Base-by-base conservation (phyloP, 2,797 vertebrate species). In the Phylloscopus collybita region DNA sequence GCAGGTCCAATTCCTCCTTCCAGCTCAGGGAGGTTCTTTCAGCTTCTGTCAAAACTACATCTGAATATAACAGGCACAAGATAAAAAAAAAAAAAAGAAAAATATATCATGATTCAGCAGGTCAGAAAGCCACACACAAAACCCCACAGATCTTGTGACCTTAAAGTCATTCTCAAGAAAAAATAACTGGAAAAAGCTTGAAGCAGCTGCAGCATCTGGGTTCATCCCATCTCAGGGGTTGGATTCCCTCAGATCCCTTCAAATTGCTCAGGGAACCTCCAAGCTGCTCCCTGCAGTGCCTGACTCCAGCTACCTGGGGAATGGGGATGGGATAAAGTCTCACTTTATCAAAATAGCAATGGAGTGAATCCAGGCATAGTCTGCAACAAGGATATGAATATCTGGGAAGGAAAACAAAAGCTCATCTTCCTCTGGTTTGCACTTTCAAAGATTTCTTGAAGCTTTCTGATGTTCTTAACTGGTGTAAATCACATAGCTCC, bases 231-330 rank as follows among this genome's bases (percentile, higher is more conserved):
- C 10, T 4, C 16, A 17, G 60, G 72, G 45, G 17, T 1, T 82
- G 36, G 50, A 42, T 54, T 70, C 86, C 56, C 40, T 73, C 71
- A 49, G 50, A 56, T 34, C 47, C 54, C 60, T 80, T 57, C 30
- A 5, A 1, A 34, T 21, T 12, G 2, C 65, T 34, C 0, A 0
- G 36, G 61, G 74, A 92, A 56, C 36, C 51, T 32, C 49, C 0
- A 3, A 17, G 49, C 3, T 76, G 3, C 45, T 61, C 82, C 25
- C 64, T 6, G 8, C 72, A 26, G 26, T 1, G 5, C 49, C 61
- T 6, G 25, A 15, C 49, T 80, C 25, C 50, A 65, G 59, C 50
- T 38, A 13, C 80, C 78, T 22, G 57, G 19, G 74, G 42, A 57
- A 50, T 30, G 38, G 29, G 51, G 47, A 5, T 45, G 13, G 67